Evolutionary conservation across 2,888 invertebrate genomes (phyloP).

Genomic region (Melanostoma scalare): DNA sequence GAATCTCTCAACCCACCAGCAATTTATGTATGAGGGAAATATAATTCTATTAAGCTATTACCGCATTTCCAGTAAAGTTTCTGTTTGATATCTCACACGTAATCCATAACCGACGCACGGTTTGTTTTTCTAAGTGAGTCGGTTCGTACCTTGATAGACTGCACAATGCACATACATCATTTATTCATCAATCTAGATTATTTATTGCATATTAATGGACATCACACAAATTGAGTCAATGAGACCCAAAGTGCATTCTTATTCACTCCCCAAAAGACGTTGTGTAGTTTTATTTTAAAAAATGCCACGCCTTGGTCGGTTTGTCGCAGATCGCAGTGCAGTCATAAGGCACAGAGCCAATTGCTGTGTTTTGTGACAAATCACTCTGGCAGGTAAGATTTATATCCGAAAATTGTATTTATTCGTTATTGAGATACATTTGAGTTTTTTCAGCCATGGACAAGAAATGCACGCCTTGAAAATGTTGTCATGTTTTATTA

Average conservation of each 20-base stretch:
- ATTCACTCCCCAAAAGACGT: constrained; percentile 20
- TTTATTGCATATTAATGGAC: constrained; percentile 40
- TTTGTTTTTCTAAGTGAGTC: too few species aligned
- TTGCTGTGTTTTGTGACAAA: constrained; percentile 66
- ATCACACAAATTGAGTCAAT: constrained; percentile 4
- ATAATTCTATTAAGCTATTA: too few species aligned
- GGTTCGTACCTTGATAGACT: neutral
- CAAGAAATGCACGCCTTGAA: constrained; percentile 54
- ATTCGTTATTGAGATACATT: constrained; percentile 51
- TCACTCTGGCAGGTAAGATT: constrained; percentile 56
- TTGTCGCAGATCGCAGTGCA: constrained; percentile 39
- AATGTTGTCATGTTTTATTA: constrained; percentile 62
- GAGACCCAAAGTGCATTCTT: constrained; percentile 8
- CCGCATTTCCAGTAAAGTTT: too few species aligned
- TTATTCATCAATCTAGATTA: constrained; percentile 63
- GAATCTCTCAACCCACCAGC: too few species aligned
- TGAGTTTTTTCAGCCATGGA: neutral
- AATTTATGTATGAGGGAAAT: too few species aligned
- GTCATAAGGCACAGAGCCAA: constrained; percentile 53
- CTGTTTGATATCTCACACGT: neutral
- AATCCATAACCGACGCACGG: neutral
- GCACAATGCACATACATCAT: constrained; percentile 36
- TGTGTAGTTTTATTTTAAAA: too few species aligned
- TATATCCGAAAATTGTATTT: constrained; percentile 62
- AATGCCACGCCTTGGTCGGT: constrained; percentile 33